Conservation (phyloP, 23 tunicate genomes). For the Styela clava region DNA sequence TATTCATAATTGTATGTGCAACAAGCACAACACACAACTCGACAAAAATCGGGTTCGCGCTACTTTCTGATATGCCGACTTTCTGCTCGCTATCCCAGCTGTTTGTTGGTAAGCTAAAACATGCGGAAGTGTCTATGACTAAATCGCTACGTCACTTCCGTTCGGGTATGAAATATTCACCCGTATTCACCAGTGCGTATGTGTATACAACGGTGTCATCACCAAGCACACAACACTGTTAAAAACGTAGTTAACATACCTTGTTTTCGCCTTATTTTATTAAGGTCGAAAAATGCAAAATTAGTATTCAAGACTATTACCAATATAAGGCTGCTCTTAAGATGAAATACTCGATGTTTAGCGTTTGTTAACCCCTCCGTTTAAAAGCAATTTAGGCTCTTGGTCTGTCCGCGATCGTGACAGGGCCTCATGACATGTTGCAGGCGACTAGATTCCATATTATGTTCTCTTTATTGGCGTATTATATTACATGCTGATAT, state of each 20-base stretch:
- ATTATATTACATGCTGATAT: background rate
- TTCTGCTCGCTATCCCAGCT: background rate
- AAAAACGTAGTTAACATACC: background rate
- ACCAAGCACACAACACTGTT: background rate
- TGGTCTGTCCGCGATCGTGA: too few relatives aligned
- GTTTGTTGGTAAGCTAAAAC: background rate
- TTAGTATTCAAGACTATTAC: too few relatives aligned
- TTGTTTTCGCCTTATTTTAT: too few relatives aligned
- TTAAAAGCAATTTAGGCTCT: too few relatives aligned
- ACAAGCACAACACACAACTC: too few relatives aligned
- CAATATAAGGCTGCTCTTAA: too few relatives aligned
- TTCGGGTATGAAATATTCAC: background rate
- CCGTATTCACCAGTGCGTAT: background rate
- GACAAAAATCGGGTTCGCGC: background rate
- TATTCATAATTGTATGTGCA: too few relatives aligned
- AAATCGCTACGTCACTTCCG: background rate
- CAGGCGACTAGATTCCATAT: background rate
- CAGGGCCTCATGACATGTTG: background rate
- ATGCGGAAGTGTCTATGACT: background rate
- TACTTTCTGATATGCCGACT: background rate
- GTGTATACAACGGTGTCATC: background rate
- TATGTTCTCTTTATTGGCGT: background rate
- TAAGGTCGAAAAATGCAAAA: too few relatives aligned
- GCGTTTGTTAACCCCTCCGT: too few relatives aligned
- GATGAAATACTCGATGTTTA: too few relatives aligned